Conservation (phyloP, 2,797 vertebrate genomes). For the Falco peregrinus region DNA sequence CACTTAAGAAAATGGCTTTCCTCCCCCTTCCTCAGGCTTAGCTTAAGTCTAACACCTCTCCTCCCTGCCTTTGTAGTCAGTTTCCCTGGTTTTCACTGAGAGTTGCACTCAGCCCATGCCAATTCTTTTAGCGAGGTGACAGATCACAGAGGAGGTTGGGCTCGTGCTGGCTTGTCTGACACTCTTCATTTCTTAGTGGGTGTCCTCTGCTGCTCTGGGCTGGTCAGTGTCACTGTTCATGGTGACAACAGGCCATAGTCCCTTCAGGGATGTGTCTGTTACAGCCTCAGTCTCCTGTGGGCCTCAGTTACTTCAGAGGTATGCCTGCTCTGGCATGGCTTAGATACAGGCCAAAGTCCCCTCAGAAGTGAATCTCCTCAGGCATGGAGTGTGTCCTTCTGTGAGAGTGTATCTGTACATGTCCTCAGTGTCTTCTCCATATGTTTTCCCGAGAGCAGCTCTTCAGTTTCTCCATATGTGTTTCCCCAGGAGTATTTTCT, state of each 20-base stretch:
- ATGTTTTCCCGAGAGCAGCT: background rate
- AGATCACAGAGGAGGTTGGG: background rate
- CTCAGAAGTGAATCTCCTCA: background rate
- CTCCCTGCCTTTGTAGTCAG: background rate
- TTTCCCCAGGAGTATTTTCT: background rate
- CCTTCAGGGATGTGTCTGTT: background rate
- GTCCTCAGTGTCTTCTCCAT: background rate
- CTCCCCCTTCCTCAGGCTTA: background rate
- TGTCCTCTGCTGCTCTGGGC: background rate
- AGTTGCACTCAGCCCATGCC: background rate
- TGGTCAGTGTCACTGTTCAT: background rate
- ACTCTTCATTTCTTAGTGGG: background rate
- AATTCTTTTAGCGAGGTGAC: background rate
- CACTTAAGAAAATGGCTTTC: background rate
- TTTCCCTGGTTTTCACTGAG: background rate
- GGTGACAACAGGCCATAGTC: background rate
- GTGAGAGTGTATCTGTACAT: accelerated
- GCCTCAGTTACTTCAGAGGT: background rate
- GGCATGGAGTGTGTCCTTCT: background rate
- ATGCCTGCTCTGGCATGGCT: background rate
- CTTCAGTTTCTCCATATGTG: background rate
- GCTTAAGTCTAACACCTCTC: background rate
- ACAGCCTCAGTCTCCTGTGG: background rate
- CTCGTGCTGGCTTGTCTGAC: background rate
- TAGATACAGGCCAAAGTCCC: background rate